A percentile compares a stretch with the other conserved stretches of the same genome.
These are phyloP conservation scores for Simalia tracyae DNA, from an alignment of 2,797 vertebrate species.

Conservation along the genomic window DNA sequence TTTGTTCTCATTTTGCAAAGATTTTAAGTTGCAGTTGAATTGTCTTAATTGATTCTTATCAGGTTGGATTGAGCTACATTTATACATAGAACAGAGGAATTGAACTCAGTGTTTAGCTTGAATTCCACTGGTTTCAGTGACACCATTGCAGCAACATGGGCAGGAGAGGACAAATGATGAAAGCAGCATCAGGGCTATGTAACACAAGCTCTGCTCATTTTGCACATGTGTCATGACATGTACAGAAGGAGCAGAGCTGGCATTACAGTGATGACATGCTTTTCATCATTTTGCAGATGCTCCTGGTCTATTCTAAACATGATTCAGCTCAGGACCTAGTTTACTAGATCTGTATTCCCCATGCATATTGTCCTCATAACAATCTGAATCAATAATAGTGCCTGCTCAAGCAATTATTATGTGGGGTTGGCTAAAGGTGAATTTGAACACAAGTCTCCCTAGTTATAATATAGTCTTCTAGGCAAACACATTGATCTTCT, in stretches of 20 bases:
- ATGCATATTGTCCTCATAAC: neutral
- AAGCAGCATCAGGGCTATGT: neutral
- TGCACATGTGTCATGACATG: neutral
- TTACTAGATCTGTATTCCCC: too few relatives aligned
- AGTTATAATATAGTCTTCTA: neutral
- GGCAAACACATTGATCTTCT: neutral
- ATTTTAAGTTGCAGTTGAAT: neutral
- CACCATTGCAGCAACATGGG: neutral
- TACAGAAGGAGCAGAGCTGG: neutral
- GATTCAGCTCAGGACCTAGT: neutral
- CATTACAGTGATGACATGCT: neutral
- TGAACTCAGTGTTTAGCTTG: neutral
- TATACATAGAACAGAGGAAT: neutral
- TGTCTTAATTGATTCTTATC: neutral
- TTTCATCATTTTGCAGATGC: neutral
- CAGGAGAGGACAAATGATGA: neutral
- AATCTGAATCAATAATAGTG: neutral
- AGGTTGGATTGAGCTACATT: neutral
- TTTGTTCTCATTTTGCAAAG: neutral
- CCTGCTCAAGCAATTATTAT: neutral
- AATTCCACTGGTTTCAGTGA: neutral
- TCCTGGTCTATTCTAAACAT: neutral
- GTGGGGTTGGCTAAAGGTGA: neutral
- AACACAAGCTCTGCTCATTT: neutral
- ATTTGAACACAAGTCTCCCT: neutral